Conservation (phyloP, 2,888 invertebrate species). For the Andrena flavipes region DNA sequence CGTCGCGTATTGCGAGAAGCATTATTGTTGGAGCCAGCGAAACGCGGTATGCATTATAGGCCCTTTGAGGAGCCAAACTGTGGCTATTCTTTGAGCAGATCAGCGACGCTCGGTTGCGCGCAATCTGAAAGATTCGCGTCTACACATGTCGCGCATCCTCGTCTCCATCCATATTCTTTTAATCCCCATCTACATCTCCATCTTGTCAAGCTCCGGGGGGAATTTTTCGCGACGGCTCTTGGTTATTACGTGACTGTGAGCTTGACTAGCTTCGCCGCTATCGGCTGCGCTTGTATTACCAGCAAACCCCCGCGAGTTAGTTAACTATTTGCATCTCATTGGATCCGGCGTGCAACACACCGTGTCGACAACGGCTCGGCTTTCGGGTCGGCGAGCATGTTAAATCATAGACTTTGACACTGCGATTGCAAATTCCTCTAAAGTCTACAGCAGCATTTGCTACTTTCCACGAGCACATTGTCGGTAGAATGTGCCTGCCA, state of each 20-base stretch:
- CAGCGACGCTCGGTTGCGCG: neutral
- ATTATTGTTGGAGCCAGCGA: neutral
- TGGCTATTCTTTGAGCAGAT: neutral
- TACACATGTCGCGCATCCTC: neutral
- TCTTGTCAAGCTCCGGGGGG: constrained; percentile 45
- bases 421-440: neutral
- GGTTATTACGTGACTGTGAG: constrained; percentile 23
- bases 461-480: neutral
- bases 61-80: neutral
- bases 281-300: constrained; percentile 13
- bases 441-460: neutral
- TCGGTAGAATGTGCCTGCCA: neutral
- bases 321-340: constrained; percentile 47
- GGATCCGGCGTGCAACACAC: neutral
- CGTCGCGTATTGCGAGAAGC: neutral
- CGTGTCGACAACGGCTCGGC: neutral
- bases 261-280: neutral
- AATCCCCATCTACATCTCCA: neutral
- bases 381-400: neutral
- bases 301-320: constrained; percentile 12
- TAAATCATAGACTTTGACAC: constrained; percentile 10
- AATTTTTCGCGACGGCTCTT: constrained; percentile 37
- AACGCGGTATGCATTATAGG: neutral
- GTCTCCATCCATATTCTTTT: neutral
- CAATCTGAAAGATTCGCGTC: neutral